Evolutionary conservation across 2,113 vertebrate species (phyloP).

Genomic region (Centropus unirufus): DNA sequence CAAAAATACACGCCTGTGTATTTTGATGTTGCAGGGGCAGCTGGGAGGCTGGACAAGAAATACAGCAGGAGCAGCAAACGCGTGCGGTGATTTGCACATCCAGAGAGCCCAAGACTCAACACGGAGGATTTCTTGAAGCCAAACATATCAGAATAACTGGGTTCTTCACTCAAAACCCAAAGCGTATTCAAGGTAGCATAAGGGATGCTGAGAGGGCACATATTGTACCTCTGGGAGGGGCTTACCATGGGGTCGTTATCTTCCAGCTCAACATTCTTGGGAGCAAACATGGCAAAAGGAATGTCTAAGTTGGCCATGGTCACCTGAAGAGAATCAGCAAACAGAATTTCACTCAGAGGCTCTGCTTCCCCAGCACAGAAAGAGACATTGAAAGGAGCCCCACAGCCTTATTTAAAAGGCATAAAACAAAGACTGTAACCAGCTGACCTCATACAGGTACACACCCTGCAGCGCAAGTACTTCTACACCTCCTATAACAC

Average conservation of each 20-base stretch:
- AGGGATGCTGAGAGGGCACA: constrained; percentile 23
- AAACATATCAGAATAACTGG: not conserved
- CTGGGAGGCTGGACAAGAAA: not conserved
- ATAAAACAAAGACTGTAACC: not conserved
- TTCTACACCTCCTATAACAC: not conserved
- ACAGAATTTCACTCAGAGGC: constrained; percentile 28
- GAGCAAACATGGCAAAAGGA: constrained; percentile 95
- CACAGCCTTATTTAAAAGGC: not conserved
- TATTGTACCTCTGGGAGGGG: constrained; percentile 9
- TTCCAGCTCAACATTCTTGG: constrained; percentile 88
- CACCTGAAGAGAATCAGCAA: constrained; percentile 79
- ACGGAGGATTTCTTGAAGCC: not conserved
- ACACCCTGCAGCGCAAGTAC: not conserved
- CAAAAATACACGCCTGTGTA: not conserved
- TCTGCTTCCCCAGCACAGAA: not conserved
- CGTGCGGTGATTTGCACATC: not conserved
- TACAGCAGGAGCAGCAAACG: not conserved
- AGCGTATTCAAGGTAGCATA: not conserved
- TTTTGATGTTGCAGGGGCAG: not conserved
- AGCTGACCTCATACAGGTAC: not conserved
- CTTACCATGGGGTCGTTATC: constrained; percentile 94
- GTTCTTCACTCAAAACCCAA: not conserved
- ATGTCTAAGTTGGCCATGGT: constrained; percentile 91
- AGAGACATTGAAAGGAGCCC: not conserved
- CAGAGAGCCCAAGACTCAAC: not conserved